These are phyloP conservation scores for Exephanes ischioxanthus DNA, from an alignment of 2,888 invertebrate species.

Conservation along the genomic window DNA sequence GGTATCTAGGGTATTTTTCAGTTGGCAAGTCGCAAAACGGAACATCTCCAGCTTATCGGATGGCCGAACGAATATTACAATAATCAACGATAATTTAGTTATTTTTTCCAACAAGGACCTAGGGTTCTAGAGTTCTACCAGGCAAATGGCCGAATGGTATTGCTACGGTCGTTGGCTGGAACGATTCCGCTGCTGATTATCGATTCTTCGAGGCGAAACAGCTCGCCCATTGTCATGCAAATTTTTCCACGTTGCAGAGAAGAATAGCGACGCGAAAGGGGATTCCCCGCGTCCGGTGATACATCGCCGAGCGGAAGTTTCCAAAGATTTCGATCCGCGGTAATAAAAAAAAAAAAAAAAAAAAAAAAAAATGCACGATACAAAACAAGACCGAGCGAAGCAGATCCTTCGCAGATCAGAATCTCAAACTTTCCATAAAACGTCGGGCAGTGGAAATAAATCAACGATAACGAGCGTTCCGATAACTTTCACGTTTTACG, in stretches of 20 bases:
- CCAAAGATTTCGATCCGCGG: constrained; percentile 26
- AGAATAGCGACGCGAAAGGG: constrained; percentile 18
- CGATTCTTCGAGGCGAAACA: constrained; percentile 64
- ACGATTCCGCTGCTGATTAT: constrained; percentile 63
- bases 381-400: constrained; percentile 50
- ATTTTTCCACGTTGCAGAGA: constrained; percentile 41
- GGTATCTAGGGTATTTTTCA: neutral
- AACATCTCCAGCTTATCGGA: neutral
- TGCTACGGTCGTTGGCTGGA: constrained; percentile 46
- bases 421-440: constrained; percentile 60
- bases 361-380: neutral
- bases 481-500: constrained; percentile 61
- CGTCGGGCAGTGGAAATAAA: constrained; percentile 56
- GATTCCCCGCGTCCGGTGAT: constrained; percentile 51
- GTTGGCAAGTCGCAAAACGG: neutral
- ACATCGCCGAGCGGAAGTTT: constrained; percentile 59
- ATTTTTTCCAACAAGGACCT: neutral
- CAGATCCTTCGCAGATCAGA: constrained; percentile 52
- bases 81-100: neutral
- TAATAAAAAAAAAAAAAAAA: constrained; percentile 39
- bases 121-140: neutral
- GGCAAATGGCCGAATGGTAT: constrained; percentile 46
- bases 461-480: constrained; percentile 59
- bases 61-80: neutral
- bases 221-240: constrained; percentile 65